Conservation (phyloP, 2,113 vertebrate species). For the Aegithalos caudatus region DNA sequence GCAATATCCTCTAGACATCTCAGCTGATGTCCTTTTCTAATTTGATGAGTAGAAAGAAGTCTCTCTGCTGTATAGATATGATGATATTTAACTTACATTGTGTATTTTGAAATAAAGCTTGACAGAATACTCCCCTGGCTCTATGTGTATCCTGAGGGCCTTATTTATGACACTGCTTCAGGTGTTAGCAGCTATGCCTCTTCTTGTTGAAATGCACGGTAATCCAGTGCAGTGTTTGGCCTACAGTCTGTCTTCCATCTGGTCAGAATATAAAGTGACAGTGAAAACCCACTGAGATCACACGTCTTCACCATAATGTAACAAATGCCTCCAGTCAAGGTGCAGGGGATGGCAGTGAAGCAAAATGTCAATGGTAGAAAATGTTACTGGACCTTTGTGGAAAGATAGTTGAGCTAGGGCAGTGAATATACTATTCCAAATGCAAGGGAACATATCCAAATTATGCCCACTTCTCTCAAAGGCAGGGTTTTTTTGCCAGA, state of each 20-base stretch:
- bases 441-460: neutral
- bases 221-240: neutral
- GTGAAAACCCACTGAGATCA: neutral
- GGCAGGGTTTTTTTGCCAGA: neutral
- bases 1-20: neutral
- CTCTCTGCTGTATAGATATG: neutral
- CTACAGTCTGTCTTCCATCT: neutral
- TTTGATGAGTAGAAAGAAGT: neutral
- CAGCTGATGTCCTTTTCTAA: neutral
- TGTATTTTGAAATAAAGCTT: slow-evolving; percentile 45
- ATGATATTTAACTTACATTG: neutral
- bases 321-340: neutral
- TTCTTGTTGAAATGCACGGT: neutral
- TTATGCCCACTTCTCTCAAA: neutral
- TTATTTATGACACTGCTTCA: neutral
- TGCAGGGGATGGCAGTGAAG: neutral
- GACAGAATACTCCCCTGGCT: neutral
- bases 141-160: neutral
- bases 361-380: neutral
- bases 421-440: neutral
- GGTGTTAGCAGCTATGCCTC: neutral
- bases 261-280: neutral
- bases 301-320: neutral
- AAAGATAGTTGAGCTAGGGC: neutral
- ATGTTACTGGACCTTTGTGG: neutral